phyloP scores from a whole-genome alignment of 2,113 vertebrate genomes.

The Pitta sordida region DNA sequence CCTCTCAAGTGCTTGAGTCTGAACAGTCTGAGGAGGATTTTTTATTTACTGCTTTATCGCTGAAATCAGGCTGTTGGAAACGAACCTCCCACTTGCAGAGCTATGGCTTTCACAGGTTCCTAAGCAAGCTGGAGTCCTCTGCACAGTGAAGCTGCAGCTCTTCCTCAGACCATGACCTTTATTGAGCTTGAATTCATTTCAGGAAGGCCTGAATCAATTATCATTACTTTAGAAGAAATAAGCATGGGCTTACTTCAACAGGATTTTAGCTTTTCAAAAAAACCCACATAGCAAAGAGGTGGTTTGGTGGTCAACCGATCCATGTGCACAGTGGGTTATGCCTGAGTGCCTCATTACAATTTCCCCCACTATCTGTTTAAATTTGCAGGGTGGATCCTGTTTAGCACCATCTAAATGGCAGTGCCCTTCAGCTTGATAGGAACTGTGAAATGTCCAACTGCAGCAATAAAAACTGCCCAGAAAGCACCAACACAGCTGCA shows the following conservation, averaged over 20 bases:
- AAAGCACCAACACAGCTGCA: background rate
- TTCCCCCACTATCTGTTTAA: background rate
- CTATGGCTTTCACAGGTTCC: background rate
- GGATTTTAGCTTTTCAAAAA: background rate
- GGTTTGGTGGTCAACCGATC: background rate
- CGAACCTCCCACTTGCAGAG: background rate
- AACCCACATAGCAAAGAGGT: background rate
- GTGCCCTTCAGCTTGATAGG: background rate
- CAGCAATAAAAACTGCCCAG: background rate
- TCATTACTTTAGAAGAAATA: background rate
- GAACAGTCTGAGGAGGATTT: background rate
- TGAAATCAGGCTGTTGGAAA: conserved; percentile 19
- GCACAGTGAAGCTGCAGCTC: background rate
- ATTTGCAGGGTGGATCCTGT: background rate
- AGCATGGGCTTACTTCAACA: background rate
- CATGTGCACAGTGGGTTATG: background rate
- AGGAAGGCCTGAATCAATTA: background rate
- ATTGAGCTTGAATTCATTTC: background rate
- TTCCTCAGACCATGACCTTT: background rate
- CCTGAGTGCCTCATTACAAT: background rate
- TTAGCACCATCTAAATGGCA: background rate
- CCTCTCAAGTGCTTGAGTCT: background rate
- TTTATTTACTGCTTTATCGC: background rate
- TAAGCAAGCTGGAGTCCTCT: background rate
- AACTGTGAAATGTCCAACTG: background rate